A percentile compares a stretch with the other conserved stretches of the same genome.
Evolutionary conservation across 2,797 vertebrate species (phyloP).

Genomic region (Poeciliopsis paucimaculata): DNA sequence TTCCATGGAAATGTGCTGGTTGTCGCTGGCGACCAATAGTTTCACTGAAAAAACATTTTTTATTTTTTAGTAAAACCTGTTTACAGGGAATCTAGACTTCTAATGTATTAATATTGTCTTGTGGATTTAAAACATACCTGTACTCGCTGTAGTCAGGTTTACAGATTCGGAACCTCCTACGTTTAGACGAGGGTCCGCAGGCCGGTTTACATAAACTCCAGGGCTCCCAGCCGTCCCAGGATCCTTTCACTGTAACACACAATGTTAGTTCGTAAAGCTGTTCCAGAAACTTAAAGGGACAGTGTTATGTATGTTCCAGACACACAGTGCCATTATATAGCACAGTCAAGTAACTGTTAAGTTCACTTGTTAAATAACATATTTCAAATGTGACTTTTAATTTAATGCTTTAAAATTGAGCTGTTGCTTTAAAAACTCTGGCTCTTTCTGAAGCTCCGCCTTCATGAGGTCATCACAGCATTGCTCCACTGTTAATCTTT

Average conservation of each 20-base stretch:
- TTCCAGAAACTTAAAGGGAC: neutral
- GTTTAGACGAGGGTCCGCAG: slow-evolving; percentile 25
- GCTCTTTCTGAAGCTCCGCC: no score
- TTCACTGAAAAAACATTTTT: slow-evolving; percentile 24
- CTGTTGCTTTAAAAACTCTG: no score
- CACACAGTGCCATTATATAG: no score
- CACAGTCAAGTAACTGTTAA: no score
- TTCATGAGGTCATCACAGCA: no score
- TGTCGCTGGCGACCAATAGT: neutral
- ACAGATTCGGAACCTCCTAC: slow-evolving; percentile 17
- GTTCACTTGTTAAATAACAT: no score
- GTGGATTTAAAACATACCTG: slow-evolving; percentile 33
- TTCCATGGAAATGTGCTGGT: slow-evolving; percentile 19
- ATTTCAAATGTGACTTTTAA: no score
- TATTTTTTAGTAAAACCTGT: neutral
- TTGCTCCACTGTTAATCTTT: no score
- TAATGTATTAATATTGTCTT: neutral
- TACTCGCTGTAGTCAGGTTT: slow-evolving; percentile 44
- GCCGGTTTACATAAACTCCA: slow-evolving; percentile 34
- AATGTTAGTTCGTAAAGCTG: neutral
- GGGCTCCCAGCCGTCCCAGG: slow-evolving; percentile 34
- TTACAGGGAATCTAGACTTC: no score
- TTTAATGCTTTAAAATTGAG: no score
- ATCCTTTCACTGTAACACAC: slow-evolving; percentile 43
- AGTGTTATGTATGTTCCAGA: no score